Evolutionary conservation across 2,888 invertebrate species (phyloP), one percentile per base, ranked within the genome.

Genomic region (Drosophila flavopinicola): DNA sequence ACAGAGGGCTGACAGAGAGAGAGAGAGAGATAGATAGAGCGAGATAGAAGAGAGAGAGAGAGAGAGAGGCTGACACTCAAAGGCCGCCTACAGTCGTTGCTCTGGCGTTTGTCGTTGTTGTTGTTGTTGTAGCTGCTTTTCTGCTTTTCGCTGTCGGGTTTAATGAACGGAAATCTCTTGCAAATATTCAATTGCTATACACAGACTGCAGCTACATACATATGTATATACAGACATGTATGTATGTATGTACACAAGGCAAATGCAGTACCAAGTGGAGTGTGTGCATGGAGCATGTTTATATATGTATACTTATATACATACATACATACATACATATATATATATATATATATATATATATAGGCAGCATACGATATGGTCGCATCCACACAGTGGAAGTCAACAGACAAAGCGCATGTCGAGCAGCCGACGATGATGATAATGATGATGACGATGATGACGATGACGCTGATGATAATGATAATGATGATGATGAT

Each of bases 101-200:
- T 53, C 64, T 58, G 54, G n/a, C n/a, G n/a, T n/a, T 23, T 37
- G 38, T 10, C 37, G 47, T 20, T 27, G 42, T 42, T 48, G 52
- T 35, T 63, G 61, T 29, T 47, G 67, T 41, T 61, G 66, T 32
- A 11, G 59, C 51, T 63, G 71, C 66, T 72, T 72, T 72, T 69
- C 60, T 76, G 68, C 68, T 70, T 78, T 75, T 80, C 75, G 84
- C 87, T 80, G 84, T 87, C 78, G 88, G 85, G 88, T 89, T 88
- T 88, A 89, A 88, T 88, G 89, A 89, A 88, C 88, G 88, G 85
- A 88, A 87, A 87, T 85, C 88, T 87, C 88, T 88, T 80, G 83
- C 88, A 87, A 83, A 87, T 79, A 83, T 78, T 79, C 85, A 85
- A 83, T 85, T 84, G 86, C 84, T 78, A 70, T 78, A 78, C 75